These are phyloP conservation scores for Globodera ellingtonae DNA, from an alignment of 1,140 invertebrate genomes.

Conservation along the genomic window DNA sequence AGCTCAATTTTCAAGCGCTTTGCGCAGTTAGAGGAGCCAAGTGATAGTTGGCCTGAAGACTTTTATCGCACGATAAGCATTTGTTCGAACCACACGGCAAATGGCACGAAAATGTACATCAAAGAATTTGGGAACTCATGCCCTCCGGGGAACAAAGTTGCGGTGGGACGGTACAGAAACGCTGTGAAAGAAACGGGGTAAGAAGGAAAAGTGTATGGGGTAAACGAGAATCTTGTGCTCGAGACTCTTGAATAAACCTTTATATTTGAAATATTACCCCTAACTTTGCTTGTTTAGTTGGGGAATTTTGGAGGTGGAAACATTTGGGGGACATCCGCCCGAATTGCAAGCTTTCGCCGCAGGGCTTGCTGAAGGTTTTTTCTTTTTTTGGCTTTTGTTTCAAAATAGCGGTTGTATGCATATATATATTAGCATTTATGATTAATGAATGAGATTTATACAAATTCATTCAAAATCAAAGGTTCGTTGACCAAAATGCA, in stretches of 20 bases:
- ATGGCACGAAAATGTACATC: not conserved
- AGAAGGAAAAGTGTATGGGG: not conserved
- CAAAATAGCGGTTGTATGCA: too few species aligned
- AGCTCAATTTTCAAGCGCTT: slow-evolving; percentile 1
- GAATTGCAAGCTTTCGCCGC: slow-evolving; percentile 64
- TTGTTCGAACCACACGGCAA: not conserved
- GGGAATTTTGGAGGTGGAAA: slow-evolving; percentile 63
- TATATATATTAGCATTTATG: too few species aligned
- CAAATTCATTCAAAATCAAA: slow-evolving; percentile 14
- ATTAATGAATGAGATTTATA: too few species aligned
- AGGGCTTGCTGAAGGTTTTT: slow-evolving; percentile 58
- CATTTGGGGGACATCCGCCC: slow-evolving; percentile 48
- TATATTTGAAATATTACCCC: not conserved
- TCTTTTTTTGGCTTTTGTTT: not conserved
- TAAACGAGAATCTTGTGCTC: not conserved
- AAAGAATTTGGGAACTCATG: slow-evolving; percentile 1
- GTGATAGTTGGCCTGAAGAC: not conserved
- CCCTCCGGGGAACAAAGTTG: slow-evolving; percentile 40
- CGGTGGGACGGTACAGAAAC: slow-evolving; percentile 57
- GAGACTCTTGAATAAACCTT: too few species aligned
- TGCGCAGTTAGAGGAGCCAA: not conserved
- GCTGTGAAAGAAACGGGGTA: slow-evolving; percentile 60
- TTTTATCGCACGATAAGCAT: not conserved
- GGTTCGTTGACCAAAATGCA: slow-evolving; percentile 56
- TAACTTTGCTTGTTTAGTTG: slow-evolving; percentile 46